Base-by-base conservation (phyloP, 2,888 invertebrate species). In the Mesopsocus fuscifrons region DNA sequence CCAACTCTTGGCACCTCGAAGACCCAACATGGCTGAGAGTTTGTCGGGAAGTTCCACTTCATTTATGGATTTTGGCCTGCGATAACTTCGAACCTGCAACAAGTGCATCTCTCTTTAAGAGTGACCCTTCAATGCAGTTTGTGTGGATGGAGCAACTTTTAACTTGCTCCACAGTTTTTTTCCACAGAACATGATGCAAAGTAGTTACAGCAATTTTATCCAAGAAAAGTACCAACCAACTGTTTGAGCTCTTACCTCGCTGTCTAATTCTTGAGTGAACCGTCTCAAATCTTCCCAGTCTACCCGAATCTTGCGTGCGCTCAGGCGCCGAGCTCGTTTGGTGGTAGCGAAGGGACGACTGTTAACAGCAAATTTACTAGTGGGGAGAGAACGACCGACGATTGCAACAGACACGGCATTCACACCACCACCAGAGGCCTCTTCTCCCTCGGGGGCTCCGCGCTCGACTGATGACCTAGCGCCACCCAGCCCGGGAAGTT, bases 391-490 rank as follows among this genome's bases (percentile, higher is more conserved):
- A 11, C 26, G 11, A 11, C 8, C 6, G 8, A 26, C 6, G 8
- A 9, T 26, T 11, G 26, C 6, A 11, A 9, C 26, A 9, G 26
- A 26, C 26, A 11, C 6, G 8, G 8, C 8, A n/a, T n/a, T n/a
- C n/a, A n/a, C n/a, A 11, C 6, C 6, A 11, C 11, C 26, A 26
- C 26, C 8, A 9, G 44, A 44, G 30, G 45, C 45, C 34, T 45
- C 45, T 31, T 47, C 43, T 15, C 45, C 47, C 32, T 47, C 47
- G 2, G 45, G 47, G 6, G 34, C 41, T 9, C 44, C 45, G 20
- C 47, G 35, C 1, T 34, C 13, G 18, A 46, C 23, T 38, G 17
- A n/a, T 5, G 21, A 13, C 20, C 21, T n/a, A 18, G 13, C 20
- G n/a, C 15, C 15, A 18, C 20, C 20, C 5, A 21, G 20, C 15